Evolutionary conservation across 2,113 vertebrate genomes (phyloP), one percentile per base, ranked within the genome.

Genomic region (Ptilonorhynchus violaceus): DNA sequence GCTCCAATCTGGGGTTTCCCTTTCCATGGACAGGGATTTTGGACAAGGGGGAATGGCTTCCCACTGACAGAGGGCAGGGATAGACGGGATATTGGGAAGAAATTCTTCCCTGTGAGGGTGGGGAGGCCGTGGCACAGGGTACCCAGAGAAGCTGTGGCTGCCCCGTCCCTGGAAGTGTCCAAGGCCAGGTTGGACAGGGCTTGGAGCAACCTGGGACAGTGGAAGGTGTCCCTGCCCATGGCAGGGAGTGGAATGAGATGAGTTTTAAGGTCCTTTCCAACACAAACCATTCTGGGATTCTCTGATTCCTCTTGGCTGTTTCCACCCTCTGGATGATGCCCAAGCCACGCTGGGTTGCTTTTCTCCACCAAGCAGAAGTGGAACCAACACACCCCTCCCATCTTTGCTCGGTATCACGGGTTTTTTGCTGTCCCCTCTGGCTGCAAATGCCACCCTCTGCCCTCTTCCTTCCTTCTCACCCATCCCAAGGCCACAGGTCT

Each of bases 401-500:
- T 8, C 44, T 28, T 17, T 10, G 27, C 42, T 16, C 2, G 0
- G 24, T 22, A 27, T 19, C 0, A 0, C 37, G 16, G 56, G 31
- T 13, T 5, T 21, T 56, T 72, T 63, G 30, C 58, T 66, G 49
- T 53, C 23, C 35, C 31, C 7, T 24, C 24, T 15, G 49, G 24
- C 5, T 21, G 15, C n/a, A 56, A 6, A 15, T 24, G 35, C 33
- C 31, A 2, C 50, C 13, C 5, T 1, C 22, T 50, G 59, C 63
- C 67, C 8, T 33, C 31, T 17, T 23, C 58, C 23, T 47, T 49
- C 53, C 79, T 76, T 49, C 67, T 77, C 5, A 7, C 27, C 33
- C 66, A 16, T 16, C 49, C 59, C 9, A 2, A 42, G 30, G n/a
- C 69, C 37, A 4, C 0, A 0, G 13, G 2, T 41, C 64, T 49